Percentiles rank a stretch among this genome's conserved stretches.
These are phyloP conservation scores for Orestias chungarensis DNA, from an alignment of 2,797 vertebrate species.

Conservation along the genomic window DNA sequence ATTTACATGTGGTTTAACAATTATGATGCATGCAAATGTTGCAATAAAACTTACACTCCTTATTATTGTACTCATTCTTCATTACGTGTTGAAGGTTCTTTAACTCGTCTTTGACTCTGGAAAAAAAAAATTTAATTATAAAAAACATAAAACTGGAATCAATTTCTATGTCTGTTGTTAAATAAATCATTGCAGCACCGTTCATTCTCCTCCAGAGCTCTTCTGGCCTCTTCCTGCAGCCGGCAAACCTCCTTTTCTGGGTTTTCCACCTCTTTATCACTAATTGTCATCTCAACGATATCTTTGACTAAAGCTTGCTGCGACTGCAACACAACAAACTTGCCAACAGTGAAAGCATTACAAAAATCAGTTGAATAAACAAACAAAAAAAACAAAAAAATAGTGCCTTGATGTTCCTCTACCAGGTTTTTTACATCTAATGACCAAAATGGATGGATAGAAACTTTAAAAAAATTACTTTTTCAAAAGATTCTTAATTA, in stretches of 20 bases:
- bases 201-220: constrained; percentile 66
- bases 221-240: constrained; percentile 53
- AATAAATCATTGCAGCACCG: constrained; percentile 47
- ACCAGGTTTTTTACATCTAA: neutral
- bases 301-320: constrained; percentile 36
- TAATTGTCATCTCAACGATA: constrained; percentile 20
- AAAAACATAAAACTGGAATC: neutral
- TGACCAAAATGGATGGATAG: neutral
- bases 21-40: constrained; percentile 15
- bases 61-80: constrained; percentile 27
- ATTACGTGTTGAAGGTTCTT: constrained; percentile 37
- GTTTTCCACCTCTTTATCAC: constrained; percentile 44
- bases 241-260: constrained; percentile 55
- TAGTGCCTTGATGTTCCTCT: neutral
- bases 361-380: neutral
- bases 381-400: no score
- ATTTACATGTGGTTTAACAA: constrained; percentile 26
- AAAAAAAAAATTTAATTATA: constrained; percentile 17
- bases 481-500: neutral
- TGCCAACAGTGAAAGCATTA: neutral
- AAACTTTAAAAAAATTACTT: neutral
- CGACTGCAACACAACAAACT: constrained; percentile 42
- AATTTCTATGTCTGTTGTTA: neutral
- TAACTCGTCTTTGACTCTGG: constrained; percentile 66
- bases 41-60: constrained; percentile 42